Percentiles rank a stretch among this genome's conserved stretches.
Evolutionary conservation across 2,113 vertebrate genomes (phyloP).

Genomic region (Gobius niger): DNA sequence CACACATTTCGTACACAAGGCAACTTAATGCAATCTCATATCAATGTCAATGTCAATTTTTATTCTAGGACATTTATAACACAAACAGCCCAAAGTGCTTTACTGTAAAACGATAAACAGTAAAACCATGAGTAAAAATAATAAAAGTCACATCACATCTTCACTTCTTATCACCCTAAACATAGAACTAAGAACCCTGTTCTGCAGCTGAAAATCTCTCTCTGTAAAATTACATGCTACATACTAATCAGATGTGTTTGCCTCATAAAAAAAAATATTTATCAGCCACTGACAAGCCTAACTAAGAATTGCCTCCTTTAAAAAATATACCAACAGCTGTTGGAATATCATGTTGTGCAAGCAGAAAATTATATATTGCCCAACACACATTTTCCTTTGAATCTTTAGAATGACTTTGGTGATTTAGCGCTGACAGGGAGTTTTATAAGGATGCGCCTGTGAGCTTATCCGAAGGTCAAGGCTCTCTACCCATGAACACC

Average conservation of each 20-base stretch:
- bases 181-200: too few relatives aligned
- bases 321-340: not conserved
- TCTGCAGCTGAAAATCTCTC: not conserved
- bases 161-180: too few relatives aligned
- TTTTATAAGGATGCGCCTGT: constrained; percentile 13
- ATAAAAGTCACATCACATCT: too few relatives aligned
- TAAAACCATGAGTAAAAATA: too few relatives aligned
- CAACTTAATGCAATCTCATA: too few relatives aligned
- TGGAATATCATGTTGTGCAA: not conserved
- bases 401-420: constrained; percentile 12
- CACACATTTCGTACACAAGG: too few relatives aligned
- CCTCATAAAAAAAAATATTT: not conserved
- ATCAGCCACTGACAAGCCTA: not conserved
- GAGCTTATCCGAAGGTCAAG: constrained; percentile 7
- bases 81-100: too few relatives aligned
- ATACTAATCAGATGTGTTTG: not conserved
- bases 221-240: not conserved
- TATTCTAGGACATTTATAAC: too few relatives aligned
- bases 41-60: too few relatives aligned
- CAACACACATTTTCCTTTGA: constrained; percentile 1
- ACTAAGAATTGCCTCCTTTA: not conserved
- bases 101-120: too few relatives aligned
- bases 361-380: constrained; percentile 1
- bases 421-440: constrained; percentile 23
- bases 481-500: constrained; percentile 20